Base-by-base conservation (phyloP, 2,888 invertebrate genomes). In the Synanthedon myopaeformis region DNA sequence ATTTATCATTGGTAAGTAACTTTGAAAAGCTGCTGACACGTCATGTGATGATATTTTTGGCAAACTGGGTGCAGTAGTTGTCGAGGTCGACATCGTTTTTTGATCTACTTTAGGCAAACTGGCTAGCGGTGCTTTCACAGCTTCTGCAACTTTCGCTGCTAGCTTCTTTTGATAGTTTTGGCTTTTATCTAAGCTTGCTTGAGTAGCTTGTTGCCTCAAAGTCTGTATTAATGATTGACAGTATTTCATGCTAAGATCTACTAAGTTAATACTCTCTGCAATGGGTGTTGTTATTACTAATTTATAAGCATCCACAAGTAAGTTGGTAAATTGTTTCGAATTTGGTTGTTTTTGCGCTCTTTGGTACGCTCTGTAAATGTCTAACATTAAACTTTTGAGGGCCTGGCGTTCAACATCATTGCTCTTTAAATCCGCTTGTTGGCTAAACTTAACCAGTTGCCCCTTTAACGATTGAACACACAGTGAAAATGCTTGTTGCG, bases 401-500 rank as follows among this genome's bases (percentile, higher is more conserved):
- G 89, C 88, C 55, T 80, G 77, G 57, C 86, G 80, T 67, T 90
- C 88, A 0, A 86, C 72, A 3, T 80, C 79, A 58, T 84, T 86
- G 56, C 74, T 82, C 59, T 80, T 82, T 48, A 88, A 64, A 51
- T 89, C 87, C 5, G 80, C 76, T 60, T 88, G 85, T 57, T 85
- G 87, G 19, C 79, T 75, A 57, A 89, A 88, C 61, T 85, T 84
- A 45, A 90, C 89, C 17, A 92, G 83, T 65, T 90, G 90, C 4
- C 90, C 90, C 58, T 92, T 89, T 57, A 94, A 77, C 42, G 92
- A 91, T 69, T 93, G 92, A 8, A 92, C 86, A 61, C 93, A 93
- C 58, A 93, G 89, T 0, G 91, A 91, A 58, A 94, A 89, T 0
- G 96, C 95, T 79, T 94, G 93, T 55, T 93, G 92, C 0, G 94